These are phyloP conservation scores for Helostoma temminkii DNA, from an alignment of 2,797 vertebrate genomes.

Conservation along the genomic window DNA sequence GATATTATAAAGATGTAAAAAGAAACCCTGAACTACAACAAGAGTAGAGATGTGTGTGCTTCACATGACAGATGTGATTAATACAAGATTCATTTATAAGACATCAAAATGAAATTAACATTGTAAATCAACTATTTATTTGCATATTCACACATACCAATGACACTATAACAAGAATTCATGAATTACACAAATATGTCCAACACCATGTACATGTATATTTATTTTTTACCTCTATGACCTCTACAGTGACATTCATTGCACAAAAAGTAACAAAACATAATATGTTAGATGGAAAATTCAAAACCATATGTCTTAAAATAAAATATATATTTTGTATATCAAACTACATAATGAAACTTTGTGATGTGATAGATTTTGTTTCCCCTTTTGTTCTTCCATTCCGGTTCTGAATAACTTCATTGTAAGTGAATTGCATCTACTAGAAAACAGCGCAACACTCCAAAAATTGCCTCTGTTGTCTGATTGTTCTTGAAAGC, in stretches of 20 bases:
- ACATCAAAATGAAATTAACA: neutral
- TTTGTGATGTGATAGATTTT: conserved; percentile 6
- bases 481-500: conserved; percentile 57
- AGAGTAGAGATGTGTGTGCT: neutral
- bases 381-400: conserved; percentile 3
- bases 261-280: neutral
- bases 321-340: conserved; percentile 8
- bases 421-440: conserved; percentile 28
- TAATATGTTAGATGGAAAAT: neutral
- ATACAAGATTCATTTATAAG: neutral
- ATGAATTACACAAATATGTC: neutral
- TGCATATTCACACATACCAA: neutral
- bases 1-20: neutral
- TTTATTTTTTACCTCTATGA: neutral
- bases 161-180: neutral
- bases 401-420: conserved; percentile 13
- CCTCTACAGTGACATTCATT: neutral
- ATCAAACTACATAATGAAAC: conserved; percentile 23
- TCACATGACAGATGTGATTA: neutral
- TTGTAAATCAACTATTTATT: neutral
- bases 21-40: neutral
- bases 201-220: neutral
- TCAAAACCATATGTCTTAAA: conserved; percentile 27
- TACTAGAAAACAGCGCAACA: conserved; percentile 41
- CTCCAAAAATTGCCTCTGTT: conserved; percentile 30